Percentiles rank a stretch among this genome's conserved stretches.
phyloP scores from a whole-genome alignment of 2,113 vertebrate species.

The Lagopus leucura region DNA sequence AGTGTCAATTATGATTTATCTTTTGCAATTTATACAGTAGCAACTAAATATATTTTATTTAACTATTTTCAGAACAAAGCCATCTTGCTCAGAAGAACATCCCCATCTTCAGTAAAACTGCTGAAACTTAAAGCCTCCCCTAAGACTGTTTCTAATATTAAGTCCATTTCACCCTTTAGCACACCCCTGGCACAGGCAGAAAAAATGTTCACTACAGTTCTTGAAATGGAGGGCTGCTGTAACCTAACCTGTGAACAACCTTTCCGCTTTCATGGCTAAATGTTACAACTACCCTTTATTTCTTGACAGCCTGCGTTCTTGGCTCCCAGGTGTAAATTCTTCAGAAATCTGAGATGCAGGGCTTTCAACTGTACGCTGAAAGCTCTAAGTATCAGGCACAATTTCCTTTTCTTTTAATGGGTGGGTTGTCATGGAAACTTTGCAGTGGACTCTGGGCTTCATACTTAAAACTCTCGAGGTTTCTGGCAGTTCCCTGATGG shows the following conservation, averaged over 20 bases:
- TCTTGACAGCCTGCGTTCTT: constrained; percentile 36
- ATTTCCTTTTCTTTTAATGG: constrained; percentile 71
- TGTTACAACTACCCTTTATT: constrained; percentile 47
- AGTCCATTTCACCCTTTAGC: constrained; percentile 7
- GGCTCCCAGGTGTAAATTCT: constrained; percentile 53
- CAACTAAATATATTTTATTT: neutral
- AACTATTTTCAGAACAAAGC: neutral
- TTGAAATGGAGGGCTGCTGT: neutral
- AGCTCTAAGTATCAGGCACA: constrained; percentile 54
- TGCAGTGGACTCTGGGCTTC: constrained; percentile 43
- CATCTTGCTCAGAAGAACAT: neutral
- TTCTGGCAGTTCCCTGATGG: constrained; percentile 67
- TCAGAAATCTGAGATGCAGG: constrained; percentile 26
- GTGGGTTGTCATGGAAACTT: constrained; percentile 68
- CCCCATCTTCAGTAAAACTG: neutral
- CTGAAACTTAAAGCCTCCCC: neutral
- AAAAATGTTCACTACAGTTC: neutral
- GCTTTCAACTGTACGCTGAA: constrained; percentile 39
- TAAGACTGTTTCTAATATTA: neutral
- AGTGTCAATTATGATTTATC: neutral
- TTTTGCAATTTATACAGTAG: neutral
- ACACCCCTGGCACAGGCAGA: neutral
- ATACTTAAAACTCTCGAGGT: constrained; percentile 60
- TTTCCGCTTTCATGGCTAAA: constrained; percentile 37
- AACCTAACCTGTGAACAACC: constrained; percentile 61